Conservation (phyloP, 2,797 vertebrate species). For the Champsocephalus esox region DNA sequence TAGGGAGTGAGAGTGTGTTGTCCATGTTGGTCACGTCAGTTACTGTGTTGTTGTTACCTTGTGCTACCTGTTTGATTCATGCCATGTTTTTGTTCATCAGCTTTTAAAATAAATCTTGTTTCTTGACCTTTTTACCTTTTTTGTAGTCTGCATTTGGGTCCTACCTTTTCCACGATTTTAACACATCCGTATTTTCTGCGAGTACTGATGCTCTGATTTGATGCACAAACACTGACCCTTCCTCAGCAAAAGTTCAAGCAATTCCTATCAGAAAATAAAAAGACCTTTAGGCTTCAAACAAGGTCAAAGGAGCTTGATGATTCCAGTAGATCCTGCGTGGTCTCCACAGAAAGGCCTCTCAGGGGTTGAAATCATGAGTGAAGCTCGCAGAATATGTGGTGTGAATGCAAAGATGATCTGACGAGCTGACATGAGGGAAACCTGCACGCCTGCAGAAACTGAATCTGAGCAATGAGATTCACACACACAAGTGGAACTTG, state of each 20-base stretch:
- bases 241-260: conserved; percentile 42
- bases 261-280: conserved; percentile 44
- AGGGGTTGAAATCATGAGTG: conserved; percentile 57
- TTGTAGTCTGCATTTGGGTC: no score
- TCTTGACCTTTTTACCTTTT: no score
- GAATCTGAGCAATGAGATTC: conserved; percentile 44
- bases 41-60: no score
- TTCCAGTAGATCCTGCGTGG: conserved; percentile 48
- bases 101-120: no score
- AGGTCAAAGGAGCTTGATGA: conserved; percentile 49
- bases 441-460: conserved; percentile 65
- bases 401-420: conserved; percentile 75
- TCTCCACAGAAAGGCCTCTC: conserved; percentile 51
- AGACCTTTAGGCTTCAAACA: conserved; percentile 45
- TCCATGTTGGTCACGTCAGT: no score
- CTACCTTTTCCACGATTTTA: no score
- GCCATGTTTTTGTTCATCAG: no score
- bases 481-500: conserved; percentile 12
- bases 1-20: no score
- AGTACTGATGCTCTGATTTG: conserved; percentile 12
- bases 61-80: no score
- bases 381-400: conserved; percentile 60
- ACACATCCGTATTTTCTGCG: conserved; percentile 11
- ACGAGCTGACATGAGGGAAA: conserved; percentile 61
- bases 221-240: conserved; percentile 49